A percentile compares a stretch with the other conserved stretches of the same genome.
phyloP scores from a whole-genome alignment of 2,797 vertebrate species.

The Notoglanidium macrostoma region DNA sequence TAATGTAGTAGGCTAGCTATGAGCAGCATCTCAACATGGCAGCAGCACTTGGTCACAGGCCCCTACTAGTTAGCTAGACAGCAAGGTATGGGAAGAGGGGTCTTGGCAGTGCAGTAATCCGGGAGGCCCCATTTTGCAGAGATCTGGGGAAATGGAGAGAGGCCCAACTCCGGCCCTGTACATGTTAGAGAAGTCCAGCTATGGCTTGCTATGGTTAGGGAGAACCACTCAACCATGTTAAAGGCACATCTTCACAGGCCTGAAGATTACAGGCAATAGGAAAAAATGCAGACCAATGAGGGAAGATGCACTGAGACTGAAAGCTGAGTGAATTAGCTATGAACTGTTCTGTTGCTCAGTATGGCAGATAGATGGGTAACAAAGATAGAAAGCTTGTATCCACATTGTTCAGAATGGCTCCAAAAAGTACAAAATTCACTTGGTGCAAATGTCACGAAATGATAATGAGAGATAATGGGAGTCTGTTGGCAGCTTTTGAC shows the following conservation, averaged over 20 bases:
- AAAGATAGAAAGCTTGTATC: not conserved
- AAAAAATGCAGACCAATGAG: not conserved
- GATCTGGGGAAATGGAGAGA: constrained; percentile 2
- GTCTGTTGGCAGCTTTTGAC: not conserved
- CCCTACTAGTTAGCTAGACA: not conserved
- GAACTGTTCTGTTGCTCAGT: not conserved
- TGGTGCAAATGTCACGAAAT: not conserved
- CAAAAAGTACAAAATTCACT: not conserved
- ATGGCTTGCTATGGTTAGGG: not conserved
- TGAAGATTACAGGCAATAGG: not conserved
- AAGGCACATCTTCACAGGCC: not conserved
- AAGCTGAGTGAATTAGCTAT: not conserved
- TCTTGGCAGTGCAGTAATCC: constrained; percentile 15
- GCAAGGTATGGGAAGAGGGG: not conserved
- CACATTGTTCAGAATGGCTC: not conserved
- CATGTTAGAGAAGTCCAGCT: not conserved
- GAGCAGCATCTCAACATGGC: not conserved
- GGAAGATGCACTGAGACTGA: not conserved
- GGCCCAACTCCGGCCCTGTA: not conserved
- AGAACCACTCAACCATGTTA: constrained; percentile 1
- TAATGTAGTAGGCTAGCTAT: not conserved
- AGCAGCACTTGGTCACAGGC: not conserved
- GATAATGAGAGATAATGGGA: not conserved
- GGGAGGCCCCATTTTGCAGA: constrained; percentile 11
- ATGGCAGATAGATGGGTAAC: not conserved